phyloP scores from a whole-genome alignment of 2,888 invertebrate genomes.

The Nemotelus pantherinus region DNA sequence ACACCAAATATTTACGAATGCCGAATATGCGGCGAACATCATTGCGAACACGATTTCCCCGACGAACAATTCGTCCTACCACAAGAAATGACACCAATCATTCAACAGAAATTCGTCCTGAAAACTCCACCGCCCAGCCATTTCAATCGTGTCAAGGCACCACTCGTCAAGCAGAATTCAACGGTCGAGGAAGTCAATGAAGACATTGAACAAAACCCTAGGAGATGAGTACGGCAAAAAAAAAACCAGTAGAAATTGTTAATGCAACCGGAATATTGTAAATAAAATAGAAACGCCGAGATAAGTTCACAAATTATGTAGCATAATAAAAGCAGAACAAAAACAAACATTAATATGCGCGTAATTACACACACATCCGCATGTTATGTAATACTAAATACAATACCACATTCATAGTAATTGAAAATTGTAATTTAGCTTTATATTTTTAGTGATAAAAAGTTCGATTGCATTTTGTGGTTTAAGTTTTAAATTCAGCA shows the following conservation, averaged over 20 bases:
- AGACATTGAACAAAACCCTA: conserved; percentile 16
- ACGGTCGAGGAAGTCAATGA: conserved; percentile 39
- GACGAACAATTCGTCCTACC: conserved; percentile 66
- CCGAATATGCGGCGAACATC: conserved; percentile 77
- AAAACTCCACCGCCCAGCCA: conserved; percentile 51
- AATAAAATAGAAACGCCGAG: neutral
- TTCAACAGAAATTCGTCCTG: conserved; percentile 50
- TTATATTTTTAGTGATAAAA: no score
- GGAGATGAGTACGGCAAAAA: conserved; percentile 17
- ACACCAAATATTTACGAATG: conserved; percentile 81
- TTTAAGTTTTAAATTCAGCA: no score
- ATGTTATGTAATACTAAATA: no score
- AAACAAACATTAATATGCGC: no score
- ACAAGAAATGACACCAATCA: conserved; percentile 61
- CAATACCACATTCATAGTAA: no score
- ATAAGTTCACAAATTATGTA: conserved; percentile 5
- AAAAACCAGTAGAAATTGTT: neutral
- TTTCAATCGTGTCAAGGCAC: conserved; percentile 14
- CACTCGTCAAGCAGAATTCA: conserved; percentile 23
- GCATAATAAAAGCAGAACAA: no score
- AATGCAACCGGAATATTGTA: neutral
- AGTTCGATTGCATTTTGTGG: no score
- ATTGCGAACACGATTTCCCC: conserved; percentile 75
- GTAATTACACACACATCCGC: no score
- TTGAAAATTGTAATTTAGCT: no score